Evolutionary conservation across 2,888 invertebrate species (phyloP).

Genomic region (Watsonalla cultraria): DNA sequence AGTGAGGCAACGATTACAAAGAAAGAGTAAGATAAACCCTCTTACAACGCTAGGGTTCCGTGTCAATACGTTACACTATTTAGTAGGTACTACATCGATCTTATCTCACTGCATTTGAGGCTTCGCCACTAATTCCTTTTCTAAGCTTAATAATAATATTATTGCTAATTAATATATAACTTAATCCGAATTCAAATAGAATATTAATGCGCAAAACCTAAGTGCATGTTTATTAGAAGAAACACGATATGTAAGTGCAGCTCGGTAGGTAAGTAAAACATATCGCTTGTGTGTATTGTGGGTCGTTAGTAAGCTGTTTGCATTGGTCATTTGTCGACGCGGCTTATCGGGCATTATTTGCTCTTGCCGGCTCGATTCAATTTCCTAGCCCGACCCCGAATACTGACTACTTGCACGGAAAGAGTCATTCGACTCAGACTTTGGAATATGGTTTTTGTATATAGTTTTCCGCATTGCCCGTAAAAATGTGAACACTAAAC

Average conservation of each 20-base stretch:
- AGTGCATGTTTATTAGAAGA: neutral
- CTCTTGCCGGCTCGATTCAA: conserved; percentile 6
- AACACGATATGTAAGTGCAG: neutral
- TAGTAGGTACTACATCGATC: no score
- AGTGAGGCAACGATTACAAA: no score
- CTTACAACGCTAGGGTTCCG: no score
- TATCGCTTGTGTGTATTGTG: conserved; percentile 12
- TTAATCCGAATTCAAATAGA: no score
- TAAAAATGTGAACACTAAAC: conserved; percentile 10
- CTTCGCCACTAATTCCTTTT: no score
- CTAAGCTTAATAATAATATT: no score
- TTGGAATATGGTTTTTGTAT: conserved; percentile 12
- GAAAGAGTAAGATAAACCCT: no score
- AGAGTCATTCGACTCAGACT: neutral
- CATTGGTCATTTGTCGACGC: conserved; percentile 40
- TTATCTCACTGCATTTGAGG: no score
- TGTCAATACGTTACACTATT: no score
- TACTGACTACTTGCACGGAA: conserved; percentile 10
- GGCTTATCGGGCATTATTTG: conserved; percentile 25
- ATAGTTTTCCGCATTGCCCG: conserved; percentile 10
- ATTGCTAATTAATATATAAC: no score
- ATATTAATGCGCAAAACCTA: no score
- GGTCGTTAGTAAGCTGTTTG: conserved; percentile 36
- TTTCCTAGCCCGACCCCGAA: conserved; percentile 13
- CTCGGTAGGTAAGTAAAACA: conserved; percentile 10